These are phyloP conservation scores for Sorex araneus DNA, from an alignment of 2,113 vertebrate genomes.

Conservation along the genomic window DNA sequence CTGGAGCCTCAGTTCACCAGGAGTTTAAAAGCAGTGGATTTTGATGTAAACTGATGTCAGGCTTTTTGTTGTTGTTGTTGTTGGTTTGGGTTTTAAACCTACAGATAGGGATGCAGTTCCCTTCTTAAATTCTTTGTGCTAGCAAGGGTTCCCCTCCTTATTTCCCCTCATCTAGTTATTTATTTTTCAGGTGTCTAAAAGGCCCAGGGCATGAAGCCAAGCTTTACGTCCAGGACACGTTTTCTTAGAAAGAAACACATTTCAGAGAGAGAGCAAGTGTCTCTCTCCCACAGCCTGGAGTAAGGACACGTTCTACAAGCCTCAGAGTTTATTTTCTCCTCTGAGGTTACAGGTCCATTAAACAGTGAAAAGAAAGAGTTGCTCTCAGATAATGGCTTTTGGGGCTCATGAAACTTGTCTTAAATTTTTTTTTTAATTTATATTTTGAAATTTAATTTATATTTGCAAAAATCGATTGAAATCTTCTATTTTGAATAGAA, in stretches of 20 bases:
- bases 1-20: conserved; percentile 9
- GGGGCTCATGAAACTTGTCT: conserved; percentile 11
- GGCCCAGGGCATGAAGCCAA: background rate
- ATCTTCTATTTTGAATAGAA: too few species aligned
- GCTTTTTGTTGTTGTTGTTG: too few species aligned
- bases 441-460: too few species aligned
- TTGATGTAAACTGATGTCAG: conserved; percentile 64
- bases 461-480: too few species aligned
- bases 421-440: background rate
- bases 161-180: background rate
- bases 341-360: conserved; percentile 41
- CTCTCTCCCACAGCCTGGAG: background rate
- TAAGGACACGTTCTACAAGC: background rate
- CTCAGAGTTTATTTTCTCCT: conserved; percentile 67
- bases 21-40: conserved; percentile 71
- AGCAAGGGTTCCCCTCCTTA: background rate
- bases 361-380: background rate
- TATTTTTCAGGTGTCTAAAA: conserved; percentile 61
- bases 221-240: conserved; percentile 4
- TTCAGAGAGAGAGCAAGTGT: background rate
- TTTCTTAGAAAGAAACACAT: background rate
- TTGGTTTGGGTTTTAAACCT: background rate
- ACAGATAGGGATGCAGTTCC: conserved; percentile 7
- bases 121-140: conserved; percentile 11
- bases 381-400: background rate